Conservation (phyloP, 2,888 invertebrate genomes). For the Criorhina ranunculi region DNA sequence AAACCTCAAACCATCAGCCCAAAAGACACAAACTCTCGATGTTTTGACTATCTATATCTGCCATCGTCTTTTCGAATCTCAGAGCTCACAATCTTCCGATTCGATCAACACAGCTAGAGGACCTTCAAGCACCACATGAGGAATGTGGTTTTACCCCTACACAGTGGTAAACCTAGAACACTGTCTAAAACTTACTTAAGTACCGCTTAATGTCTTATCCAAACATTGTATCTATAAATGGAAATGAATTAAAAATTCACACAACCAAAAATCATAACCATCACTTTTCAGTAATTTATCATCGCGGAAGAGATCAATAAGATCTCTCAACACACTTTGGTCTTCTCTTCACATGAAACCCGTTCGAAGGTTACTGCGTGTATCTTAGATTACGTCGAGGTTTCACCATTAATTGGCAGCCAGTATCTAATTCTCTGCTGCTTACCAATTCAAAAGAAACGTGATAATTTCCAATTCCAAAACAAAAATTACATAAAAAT, state of each 20-base stretch:
- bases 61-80: no score
- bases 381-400: slow-evolving; percentile 17
- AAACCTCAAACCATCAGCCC: no score
- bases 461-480: slow-evolving; percentile 23
- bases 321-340: neutral
- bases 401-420: slow-evolving; percentile 35
- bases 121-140: no score
- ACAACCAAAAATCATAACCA: neutral
- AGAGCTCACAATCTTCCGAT: neutral
- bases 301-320: slow-evolving; percentile 22
- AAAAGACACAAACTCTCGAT: no score
- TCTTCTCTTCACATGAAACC: slow-evolving; percentile 15
- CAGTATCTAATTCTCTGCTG: slow-evolving; percentile 28
- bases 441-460: slow-evolving; percentile 18
- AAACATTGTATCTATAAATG: neutral
- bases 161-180: neutral
- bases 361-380: slow-evolving; percentile 43
- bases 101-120: neutral
- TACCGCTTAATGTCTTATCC: neutral
- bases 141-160: no score
- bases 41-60: no score
- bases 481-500: slow-evolving; percentile 19
- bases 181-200: neutral
- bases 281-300: slow-evolving; percentile 14
- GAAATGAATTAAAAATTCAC: neutral